These are phyloP conservation scores for Lineus longissimus DNA, from an alignment of 1,140 invertebrate species.

Conservation along the genomic window DNA sequence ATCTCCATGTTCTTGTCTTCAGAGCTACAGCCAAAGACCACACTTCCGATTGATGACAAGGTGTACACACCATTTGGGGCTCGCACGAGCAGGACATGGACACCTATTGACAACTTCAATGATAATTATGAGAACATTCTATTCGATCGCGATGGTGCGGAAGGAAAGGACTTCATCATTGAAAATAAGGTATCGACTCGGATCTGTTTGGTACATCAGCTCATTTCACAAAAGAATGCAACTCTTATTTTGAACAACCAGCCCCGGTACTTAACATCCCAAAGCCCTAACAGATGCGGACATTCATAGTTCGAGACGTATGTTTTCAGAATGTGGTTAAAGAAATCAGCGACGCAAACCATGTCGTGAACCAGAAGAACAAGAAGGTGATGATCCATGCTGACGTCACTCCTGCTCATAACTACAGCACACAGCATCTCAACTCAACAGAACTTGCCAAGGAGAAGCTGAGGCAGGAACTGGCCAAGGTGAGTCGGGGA, in stretches of 20 bases:
- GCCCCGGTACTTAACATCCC: not conserved
- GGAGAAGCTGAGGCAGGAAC: constrained; percentile 37
- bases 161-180: constrained; percentile 28
- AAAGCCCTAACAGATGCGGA: too few relatives aligned
- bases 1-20: too few relatives aligned
- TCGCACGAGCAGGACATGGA: not conserved
- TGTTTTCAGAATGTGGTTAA: constrained; percentile 36
- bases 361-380: constrained; percentile 9
- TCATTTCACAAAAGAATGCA: too few relatives aligned
- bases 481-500: constrained; percentile 31
- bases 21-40: too few relatives aligned
- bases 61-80: too few relatives aligned
- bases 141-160: constrained; percentile 19
- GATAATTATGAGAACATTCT: constrained; percentile 33
- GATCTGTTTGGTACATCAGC: too few relatives aligned
- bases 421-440: constrained; percentile 47
- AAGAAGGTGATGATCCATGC: constrained; percentile 26
- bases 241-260: not conserved
- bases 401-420: constrained; percentile 37
- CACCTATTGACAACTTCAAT: constrained; percentile 48
- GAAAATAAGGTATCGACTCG: constrained; percentile 37
- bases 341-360: not conserved
- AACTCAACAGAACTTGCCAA: constrained; percentile 50
- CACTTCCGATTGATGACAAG: too few relatives aligned
- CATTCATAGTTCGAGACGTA: too few relatives aligned